Conservation (phyloP, 2,797 vertebrate species). For the Danio tinwini region DNA sequence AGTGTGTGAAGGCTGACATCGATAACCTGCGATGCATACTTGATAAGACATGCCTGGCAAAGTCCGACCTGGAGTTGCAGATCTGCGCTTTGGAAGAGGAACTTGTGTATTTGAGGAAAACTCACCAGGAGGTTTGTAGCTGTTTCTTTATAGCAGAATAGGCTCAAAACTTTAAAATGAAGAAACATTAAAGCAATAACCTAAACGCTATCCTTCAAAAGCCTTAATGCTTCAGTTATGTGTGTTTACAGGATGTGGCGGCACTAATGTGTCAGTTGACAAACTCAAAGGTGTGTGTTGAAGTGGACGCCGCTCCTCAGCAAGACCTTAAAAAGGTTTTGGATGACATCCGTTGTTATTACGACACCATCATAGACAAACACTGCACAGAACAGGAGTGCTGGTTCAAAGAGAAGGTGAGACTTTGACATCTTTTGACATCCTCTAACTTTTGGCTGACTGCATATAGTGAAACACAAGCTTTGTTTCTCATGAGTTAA, state of each 20-base stretch:
- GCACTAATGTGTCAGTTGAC: slow-evolving; percentile 83
- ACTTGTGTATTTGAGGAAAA: slow-evolving; percentile 87
- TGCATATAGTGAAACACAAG: background rate
- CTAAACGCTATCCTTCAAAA: too few species aligned
- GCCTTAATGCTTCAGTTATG: background rate
- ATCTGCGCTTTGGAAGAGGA: slow-evolving; percentile 88
- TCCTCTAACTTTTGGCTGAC: background rate
- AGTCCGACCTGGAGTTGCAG: slow-evolving; percentile 92
- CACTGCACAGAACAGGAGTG: slow-evolving; percentile 89
- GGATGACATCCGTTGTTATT: slow-evolving; percentile 88
- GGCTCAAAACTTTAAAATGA: too few species aligned
- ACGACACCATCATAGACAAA: slow-evolving; percentile 88
- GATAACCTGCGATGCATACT: slow-evolving; percentile 83
- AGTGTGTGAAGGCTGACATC: slow-evolving; percentile 88
- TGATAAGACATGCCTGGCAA: slow-evolving; percentile 86
- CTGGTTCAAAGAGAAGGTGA: slow-evolving; percentile 92
- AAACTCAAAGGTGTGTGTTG: slow-evolving; percentile 86
- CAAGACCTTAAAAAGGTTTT: slow-evolving; percentile 85
- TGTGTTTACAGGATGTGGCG: slow-evolving; percentile 71
- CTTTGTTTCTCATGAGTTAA: too few species aligned
- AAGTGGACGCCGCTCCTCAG: slow-evolving; percentile 91
- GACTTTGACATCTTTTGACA: background rate
- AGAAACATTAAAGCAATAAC: too few species aligned
- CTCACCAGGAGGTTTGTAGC: slow-evolving; percentile 85
- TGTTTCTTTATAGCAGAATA: too few species aligned